Conservation (phyloP, 2,797 vertebrate genomes). For the Pipistrellus pygmaeus region DNA sequence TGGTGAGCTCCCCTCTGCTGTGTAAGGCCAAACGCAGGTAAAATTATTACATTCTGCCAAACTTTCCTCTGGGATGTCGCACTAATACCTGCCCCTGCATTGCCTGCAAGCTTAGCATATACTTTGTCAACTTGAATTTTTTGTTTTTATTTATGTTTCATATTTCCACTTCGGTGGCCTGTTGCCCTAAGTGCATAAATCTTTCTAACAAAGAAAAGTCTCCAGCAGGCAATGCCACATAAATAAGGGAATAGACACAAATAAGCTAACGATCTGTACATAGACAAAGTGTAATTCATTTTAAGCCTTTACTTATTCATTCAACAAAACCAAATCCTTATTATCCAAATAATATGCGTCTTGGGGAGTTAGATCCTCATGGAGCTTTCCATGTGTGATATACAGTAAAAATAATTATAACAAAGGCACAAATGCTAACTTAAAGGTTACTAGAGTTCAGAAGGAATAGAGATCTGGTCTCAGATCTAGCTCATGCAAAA, state of each 20-base stretch:
- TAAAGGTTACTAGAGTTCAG: neutral
- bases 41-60: conserved; percentile 5
- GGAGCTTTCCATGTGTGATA: neutral
- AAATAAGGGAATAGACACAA: conserved; percentile 15
- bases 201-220: neutral
- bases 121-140: conserved; percentile 26
- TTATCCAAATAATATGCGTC: neutral
- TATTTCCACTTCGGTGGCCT: conserved; percentile 22
- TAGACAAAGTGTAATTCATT: neutral
- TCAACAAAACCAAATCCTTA: conserved; percentile 35
- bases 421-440: neutral
- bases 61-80: neutral
- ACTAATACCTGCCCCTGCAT: neutral
- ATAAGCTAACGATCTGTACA: neutral
- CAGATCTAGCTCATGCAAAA: neutral
- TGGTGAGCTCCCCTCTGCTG: neutral
- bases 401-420: neutral
- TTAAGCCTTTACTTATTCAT: conserved; percentile 33
- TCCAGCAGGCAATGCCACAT: neutral
- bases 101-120: neutral
- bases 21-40: neutral
- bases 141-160: neutral
- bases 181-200: neutral
- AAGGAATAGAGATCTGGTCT: neutral
- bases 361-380: neutral